Evolutionary conservation across 2,797 vertebrate genomes (phyloP), one percentile per base, ranked within the genome.

Genomic region (Crypturellus tataupa): DNA sequence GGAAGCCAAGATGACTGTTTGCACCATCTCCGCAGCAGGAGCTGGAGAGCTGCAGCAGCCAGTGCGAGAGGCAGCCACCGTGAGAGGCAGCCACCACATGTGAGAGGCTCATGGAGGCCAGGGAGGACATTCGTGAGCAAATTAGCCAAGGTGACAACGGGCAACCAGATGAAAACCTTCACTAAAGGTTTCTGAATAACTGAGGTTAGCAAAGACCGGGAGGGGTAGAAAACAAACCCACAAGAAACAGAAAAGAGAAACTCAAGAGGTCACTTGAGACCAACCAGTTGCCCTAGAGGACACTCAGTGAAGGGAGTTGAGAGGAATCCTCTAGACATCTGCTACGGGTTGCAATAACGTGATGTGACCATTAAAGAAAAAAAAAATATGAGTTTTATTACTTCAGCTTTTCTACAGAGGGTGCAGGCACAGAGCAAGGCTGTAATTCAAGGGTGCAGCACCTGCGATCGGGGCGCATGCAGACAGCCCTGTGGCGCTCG

Each of bases 261-360:
- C 8, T 12, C 59, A 65, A 65, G 14, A 20, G 49, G 35, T 40
- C 51, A 64, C 11, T 70, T 2, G 0, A 11, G 35, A 59, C n/a
- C 0, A 0, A 68, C 44, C 6, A 25, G 37, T 10, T 1, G 0
- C 58, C 33, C 47, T 1, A 23, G 49, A 85, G 25, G 70, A 35
- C 7, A 2, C 1, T 9, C n/a, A 33, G 24, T 7, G 27, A 4
- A 3, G 1, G 37, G 11, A 33, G 73, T 47, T n/a, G 33, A 65
- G 81, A 64, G 23, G 37, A 73, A 49, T 53, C 62, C 77, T 73
- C 15, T 25, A 65, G 47, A 80, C 59, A 63, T 7, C 29, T 56
- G 19, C 31, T 87, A 80, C 13, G n/a, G 46, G 25, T 89, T 63
- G 85, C 91, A 94, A 78, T 78, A 85, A 83, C 53, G 69, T n/a